Base-by-base conservation (phyloP, 1,140 invertebrate genomes). In the Euborellia annulipes region DNA sequence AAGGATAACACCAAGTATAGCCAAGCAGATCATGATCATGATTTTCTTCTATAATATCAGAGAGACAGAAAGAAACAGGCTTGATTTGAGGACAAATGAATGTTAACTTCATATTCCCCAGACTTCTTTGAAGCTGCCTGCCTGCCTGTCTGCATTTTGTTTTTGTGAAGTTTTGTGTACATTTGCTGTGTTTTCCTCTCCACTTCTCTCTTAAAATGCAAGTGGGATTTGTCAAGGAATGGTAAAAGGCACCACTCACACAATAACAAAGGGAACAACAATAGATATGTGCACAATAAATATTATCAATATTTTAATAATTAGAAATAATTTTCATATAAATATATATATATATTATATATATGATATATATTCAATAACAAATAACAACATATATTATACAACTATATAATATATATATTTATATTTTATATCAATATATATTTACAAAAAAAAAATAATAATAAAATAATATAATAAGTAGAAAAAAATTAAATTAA, bases 21-120 rank as follows among this genome's bases (percentile, higher is more conserved):
- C 76, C 66, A 96, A 74, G 72, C 91, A 94, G 66, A 95, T 85
- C 73, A 95, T 76, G 74, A 96, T 95, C 85, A 94, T 93, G 63
- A 95, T 95, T 78, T 95, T 94, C 87, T 96, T 96, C 89, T 95
- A 82, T 73, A 79, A 76, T 70, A 64, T 60, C 62, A 58, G 68
- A 62, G 58, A 64, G 64, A 55, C 61, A 18, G 39, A 41, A 22
- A 13, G 21, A 16, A 41, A 39, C 21, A 18, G 21, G 41, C 59
- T 54, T 45, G 42, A n/a, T 43, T 9, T 52, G 39, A 52, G 46
- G 57, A n/a, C n/a, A n/a, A n/a, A n/a, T n/a, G 21, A 55, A 55
- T 19, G 38, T 30, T 17, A 36, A 43, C 41, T 34, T 36, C 38
- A 51, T 34, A 8, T 45, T 27, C 17, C 18, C 20, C 21, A 19